phyloP scores from a whole-genome alignment of 2,888 invertebrate genomes.

The Alloscopus bannaensis region DNA sequence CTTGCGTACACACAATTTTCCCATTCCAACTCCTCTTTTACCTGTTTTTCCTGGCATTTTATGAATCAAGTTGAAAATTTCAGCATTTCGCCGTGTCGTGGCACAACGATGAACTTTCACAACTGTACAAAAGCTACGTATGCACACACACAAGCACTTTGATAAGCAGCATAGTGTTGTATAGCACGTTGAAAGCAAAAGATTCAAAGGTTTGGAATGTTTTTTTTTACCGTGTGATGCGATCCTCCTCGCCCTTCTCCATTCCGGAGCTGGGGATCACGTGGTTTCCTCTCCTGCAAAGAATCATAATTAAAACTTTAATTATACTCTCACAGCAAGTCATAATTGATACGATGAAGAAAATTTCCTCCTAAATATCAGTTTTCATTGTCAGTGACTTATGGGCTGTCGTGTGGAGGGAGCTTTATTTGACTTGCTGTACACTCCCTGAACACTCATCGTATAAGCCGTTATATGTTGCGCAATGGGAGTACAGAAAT shows the following conservation, averaged over 20 bases:
- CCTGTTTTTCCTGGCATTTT: too few species aligned
- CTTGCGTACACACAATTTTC: too few species aligned
- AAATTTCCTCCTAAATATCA: slow-evolving; percentile 38
- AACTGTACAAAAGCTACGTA: too few species aligned
- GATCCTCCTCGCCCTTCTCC: slow-evolving; percentile 8
- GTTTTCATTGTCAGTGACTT: slow-evolving; percentile 44
- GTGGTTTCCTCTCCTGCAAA: slow-evolving; percentile 49
- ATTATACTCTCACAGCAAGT: slow-evolving; percentile 39
- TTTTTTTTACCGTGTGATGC: slow-evolving; percentile 18
- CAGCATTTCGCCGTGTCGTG: too few species aligned
- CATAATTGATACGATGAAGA: slow-evolving; percentile 31
- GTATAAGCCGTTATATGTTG: slow-evolving; percentile 2
- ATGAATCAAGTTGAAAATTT: too few species aligned
- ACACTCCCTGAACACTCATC: not conserved
- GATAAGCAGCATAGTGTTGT: too few species aligned
- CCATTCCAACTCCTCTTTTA: too few species aligned
- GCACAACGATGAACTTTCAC: too few species aligned
- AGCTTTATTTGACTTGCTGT: not conserved
- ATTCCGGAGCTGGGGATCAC: slow-evolving; percentile 27
- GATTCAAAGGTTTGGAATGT: too few species aligned
- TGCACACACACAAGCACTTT: too few species aligned
- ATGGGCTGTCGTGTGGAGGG: slow-evolving; percentile 36
- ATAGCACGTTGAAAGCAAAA: too few species aligned
- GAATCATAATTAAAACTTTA: slow-evolving; percentile 28
- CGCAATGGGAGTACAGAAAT: too few species aligned